These are phyloP conservation scores for Hemibagrus guttatus DNA, from an alignment of 2,797 vertebrate species.

Conservation along the genomic window DNA sequence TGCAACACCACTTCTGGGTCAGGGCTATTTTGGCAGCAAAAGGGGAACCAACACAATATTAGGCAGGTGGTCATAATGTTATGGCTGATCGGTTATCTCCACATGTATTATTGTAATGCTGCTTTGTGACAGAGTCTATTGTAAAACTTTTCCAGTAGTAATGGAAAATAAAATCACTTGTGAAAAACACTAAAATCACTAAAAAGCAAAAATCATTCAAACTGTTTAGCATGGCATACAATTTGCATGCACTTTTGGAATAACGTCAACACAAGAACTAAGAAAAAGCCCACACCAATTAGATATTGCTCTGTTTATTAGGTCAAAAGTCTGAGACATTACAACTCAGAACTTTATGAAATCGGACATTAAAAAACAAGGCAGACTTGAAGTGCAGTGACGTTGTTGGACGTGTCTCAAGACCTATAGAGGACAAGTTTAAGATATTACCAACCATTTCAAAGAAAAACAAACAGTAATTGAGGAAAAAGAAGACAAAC, in stretches of 20 bases:
- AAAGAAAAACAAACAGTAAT: neutral
- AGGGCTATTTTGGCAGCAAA: too few species aligned
- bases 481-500: neutral
- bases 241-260: neutral
- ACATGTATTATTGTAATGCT: too few species aligned
- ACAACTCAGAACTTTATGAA: conserved; percentile 67
- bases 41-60: too few species aligned
- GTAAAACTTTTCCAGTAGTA: too few species aligned
- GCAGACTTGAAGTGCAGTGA: conserved; percentile 56
- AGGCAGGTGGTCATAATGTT: too few species aligned
- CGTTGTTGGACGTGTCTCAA: conserved; percentile 57
- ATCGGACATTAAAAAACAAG: conserved; percentile 66
- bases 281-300: conserved; percentile 2
- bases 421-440: conserved; percentile 57
- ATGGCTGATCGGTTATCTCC: too few species aligned
- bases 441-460: neutral
- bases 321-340: conserved; percentile 72
- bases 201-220: neutral
- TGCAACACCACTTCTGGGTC: too few species aligned
- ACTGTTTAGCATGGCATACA: neutral
- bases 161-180: too few species aligned
- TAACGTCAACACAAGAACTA: neutral
- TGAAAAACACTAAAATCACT: too few species aligned
- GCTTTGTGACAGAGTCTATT: too few species aligned
- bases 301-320: conserved; percentile 73